Evolutionary conservation across 2,797 vertebrate genomes (phyloP).

Genomic region (Mus spretus): DNA sequence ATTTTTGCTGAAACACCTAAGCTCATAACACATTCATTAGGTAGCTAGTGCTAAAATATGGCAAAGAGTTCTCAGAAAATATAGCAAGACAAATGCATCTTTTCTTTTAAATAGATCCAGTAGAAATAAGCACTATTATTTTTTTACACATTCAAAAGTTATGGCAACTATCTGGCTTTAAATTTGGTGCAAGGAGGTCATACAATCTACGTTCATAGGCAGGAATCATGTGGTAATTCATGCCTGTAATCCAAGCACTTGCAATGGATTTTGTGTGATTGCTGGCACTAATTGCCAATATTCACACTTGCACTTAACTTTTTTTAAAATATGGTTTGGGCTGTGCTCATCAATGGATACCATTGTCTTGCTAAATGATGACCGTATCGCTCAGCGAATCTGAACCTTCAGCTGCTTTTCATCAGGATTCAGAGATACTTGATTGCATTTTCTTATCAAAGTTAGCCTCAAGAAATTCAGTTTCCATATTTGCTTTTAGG

Average conservation of each 20-base stretch:
- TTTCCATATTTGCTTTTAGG: background rate
- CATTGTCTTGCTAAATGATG: background rate
- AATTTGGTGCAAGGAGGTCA: background rate
- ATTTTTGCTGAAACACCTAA: slow-evolving; percentile 57
- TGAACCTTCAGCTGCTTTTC: background rate
- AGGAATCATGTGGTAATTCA: too few relatives aligned
- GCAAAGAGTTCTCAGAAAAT: background rate
- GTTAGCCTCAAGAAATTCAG: background rate
- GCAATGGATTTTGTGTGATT: background rate
- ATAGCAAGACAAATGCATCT: slow-evolving; percentile 29
- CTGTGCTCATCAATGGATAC: background rate
- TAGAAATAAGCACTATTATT: slow-evolving; percentile 45
- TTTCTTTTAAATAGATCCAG: background rate
- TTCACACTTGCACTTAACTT: background rate
- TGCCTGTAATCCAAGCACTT: background rate
- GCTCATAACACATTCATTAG: slow-evolving; percentile 42
- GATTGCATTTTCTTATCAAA: background rate
- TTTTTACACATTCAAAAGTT: slow-evolving; percentile 14
- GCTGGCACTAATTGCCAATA: background rate
- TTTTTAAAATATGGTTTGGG: background rate
- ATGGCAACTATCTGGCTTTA: background rate
- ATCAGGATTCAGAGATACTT: background rate
- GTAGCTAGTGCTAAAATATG: slow-evolving; percentile 19
- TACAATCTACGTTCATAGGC: background rate
- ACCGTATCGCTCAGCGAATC: background rate